Evolutionary conservation across 2,888 invertebrate species (phyloP), one percentile per base, ranked within the genome.

Genomic region (Meta bourneti): DNA sequence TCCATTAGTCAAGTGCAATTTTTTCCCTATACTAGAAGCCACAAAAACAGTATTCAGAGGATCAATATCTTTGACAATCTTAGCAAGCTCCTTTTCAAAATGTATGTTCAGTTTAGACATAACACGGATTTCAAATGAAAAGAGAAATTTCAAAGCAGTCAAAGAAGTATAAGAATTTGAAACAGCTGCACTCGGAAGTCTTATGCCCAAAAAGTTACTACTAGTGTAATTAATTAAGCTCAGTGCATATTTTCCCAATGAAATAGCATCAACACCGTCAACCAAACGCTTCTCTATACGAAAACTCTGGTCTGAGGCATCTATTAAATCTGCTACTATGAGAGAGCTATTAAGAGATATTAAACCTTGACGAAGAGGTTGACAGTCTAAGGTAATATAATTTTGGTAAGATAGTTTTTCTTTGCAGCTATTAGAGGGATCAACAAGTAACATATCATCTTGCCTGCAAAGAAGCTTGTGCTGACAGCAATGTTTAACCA

Each of bases 31-130:
- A 49, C 13, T 71, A 72, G 49, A 54, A 7, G 86, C 83, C n/a
- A 93, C 69, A 79, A 93, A 90, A 84, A 93, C 86, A 49, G 87
- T 83, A 77, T 93, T 93, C 34, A 89, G 34, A 13, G 86, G 89
- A 89, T 93, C 93, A 51, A 93, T 91, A 6, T 54, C 54, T 6
- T 20, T 71, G 49, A 69, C 48, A 9, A 75, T 61, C 51, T 86
- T 91, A 9, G 6, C 9, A 2, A 91, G 77, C 48, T 91, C 90
- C 71, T 75, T 86, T 19, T 82, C 77, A 81, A 91, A 91, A 86
- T 86, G 81, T 4, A 13, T 13, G 54, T 75, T 71, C 8, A 77
- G 13, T 20, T 82, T 86, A n/a, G 90, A 75, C 20, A 91, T 86
- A 11, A 91, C 86, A 20, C 75, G 75, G 19, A 91, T 86, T 8